Evolutionary conservation across 2,797 vertebrate genomes (phyloP).

Genomic region (Sarcophilus harrisii): DNA sequence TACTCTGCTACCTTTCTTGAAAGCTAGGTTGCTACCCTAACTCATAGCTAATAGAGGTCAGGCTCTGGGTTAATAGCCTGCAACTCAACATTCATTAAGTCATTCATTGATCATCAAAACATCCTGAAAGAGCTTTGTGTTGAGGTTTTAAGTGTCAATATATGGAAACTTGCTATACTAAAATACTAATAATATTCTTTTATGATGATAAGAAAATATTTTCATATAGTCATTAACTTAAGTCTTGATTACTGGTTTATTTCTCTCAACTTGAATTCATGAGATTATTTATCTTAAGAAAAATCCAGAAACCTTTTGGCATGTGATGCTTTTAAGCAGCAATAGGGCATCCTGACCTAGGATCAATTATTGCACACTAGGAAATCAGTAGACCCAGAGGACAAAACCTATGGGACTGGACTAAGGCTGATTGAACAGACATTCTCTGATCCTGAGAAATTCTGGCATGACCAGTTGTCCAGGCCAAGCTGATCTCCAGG

Average conservation of each 20-base stretch:
- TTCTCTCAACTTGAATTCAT: slow-evolving; percentile 50
- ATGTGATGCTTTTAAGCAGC: slow-evolving; percentile 21
- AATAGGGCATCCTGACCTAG: slow-evolving; percentile 11
- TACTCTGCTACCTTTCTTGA: slow-evolving; percentile 68
- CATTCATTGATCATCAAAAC: slow-evolving; percentile 81
- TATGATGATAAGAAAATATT: slow-evolving; percentile 60
- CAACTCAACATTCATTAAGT: slow-evolving; percentile 81
- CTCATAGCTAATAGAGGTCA: slow-evolving; percentile 79
- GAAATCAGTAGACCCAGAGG: not conserved
- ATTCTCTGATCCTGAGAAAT: not conserved
- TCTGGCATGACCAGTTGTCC: not conserved
- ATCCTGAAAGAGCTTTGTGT: slow-evolving; percentile 75
- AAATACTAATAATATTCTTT: slow-evolving; percentile 73
- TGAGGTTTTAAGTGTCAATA: slow-evolving; percentile 77
- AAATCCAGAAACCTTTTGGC: slow-evolving; percentile 18
- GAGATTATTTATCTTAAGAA: slow-evolving; percentile 54
- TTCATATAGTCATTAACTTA: slow-evolving; percentile 61
- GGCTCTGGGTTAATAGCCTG: slow-evolving; percentile 82
- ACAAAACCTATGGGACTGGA: not conserved
- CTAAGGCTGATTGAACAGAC: not conserved
- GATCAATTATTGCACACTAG: not conserved
- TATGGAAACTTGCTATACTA: slow-evolving; percentile 69
- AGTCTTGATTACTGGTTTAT: slow-evolving; percentile 68
- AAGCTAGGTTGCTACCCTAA: slow-evolving; percentile 74
- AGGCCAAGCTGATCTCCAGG: slow-evolving; percentile 32